phyloP scores from a whole-genome alignment of 1,140 invertebrate species.

The Dysdera silvatica region DNA sequence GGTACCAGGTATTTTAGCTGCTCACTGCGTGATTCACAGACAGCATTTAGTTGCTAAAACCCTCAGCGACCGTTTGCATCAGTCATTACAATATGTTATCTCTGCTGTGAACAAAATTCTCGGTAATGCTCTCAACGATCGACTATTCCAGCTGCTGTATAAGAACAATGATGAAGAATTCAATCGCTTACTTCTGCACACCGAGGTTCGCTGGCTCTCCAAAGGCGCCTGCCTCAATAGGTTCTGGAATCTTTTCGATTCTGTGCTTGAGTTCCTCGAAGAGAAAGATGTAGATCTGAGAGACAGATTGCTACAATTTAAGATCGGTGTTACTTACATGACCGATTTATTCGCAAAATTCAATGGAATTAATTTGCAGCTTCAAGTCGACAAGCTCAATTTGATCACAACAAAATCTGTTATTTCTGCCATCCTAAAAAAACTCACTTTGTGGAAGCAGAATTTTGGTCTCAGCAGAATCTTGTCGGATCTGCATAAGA shows the following conservation, averaged over 20 bases:
- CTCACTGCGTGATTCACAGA: constrained; percentile 27
- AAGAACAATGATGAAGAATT: constrained; percentile 32
- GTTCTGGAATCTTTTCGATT: constrained; percentile 28
- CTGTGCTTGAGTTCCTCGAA: constrained; percentile 5
- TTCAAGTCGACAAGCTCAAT: no score
- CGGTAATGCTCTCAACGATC: constrained; percentile 24
- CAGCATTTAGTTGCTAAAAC: constrained; percentile 30
- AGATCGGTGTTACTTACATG: constrained; percentile 29
- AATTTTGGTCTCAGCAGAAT: background rate
- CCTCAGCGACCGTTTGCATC: constrained; percentile 22
- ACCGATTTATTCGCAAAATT: constrained; percentile 21
- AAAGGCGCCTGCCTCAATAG: constrained; percentile 29
- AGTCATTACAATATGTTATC: constrained; percentile 30
- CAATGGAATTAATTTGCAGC: no score
- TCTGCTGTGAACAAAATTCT: constrained; percentile 25
- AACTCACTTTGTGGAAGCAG: constrained; percentile 26
- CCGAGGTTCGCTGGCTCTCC: constrained; percentile 1
- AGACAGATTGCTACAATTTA: constrained; percentile 9
- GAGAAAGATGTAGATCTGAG: background rate
- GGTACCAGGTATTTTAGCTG: constrained; percentile 29
- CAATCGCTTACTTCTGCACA: constrained; percentile 19
- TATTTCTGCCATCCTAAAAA: constrained; percentile 21
- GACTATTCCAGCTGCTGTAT: constrained; percentile 30
- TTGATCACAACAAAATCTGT: no score
- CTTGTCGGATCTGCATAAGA: constrained; percentile 17